These are phyloP conservation scores for Holothuria scabra DNA, from an alignment of 53 echinoderm and acorn worm genomes.

Conservation along the genomic window DNA sequence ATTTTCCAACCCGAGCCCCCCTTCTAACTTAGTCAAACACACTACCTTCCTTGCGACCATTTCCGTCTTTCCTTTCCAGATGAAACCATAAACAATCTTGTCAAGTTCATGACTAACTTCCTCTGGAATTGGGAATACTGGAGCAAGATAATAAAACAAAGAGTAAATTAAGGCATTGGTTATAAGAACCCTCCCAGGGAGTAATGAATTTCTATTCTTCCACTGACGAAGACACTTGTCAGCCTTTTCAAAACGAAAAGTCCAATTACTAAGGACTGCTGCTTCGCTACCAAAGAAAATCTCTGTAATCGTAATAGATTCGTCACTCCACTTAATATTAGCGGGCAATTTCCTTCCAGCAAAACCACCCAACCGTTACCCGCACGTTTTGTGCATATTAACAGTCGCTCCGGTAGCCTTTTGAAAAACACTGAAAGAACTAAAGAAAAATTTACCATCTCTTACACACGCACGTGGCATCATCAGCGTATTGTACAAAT, in stretches of 20 bases:
- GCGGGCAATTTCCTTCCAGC: conserved; percentile 32
- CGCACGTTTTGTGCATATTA: conserved; percentile 37
- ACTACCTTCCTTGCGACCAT: conserved; percentile 11
- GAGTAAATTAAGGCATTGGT: conserved; percentile 26
- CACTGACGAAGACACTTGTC: background rate
- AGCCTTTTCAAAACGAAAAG: background rate
- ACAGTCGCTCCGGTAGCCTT: conserved; percentile 47
- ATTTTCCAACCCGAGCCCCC: conserved; percentile 27
- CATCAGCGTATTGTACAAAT: conserved; percentile 56
- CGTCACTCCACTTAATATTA: conserved; percentile 37
- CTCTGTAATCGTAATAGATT: conserved; percentile 35
- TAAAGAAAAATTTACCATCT: conserved; percentile 35
- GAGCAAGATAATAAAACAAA: conserved; percentile 46
- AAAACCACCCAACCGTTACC: conserved; percentile 39
- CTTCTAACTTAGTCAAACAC: background rate
- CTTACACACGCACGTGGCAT: conserved; percentile 54
- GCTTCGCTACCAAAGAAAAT: conserved; percentile 28
- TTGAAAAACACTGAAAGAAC: conserved; percentile 26
- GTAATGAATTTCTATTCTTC: too few species aligned
- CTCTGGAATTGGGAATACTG: conserved; percentile 13
- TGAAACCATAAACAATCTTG: too few species aligned
- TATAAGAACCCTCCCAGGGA: conserved; percentile 6
- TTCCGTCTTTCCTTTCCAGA: conserved; percentile 50
- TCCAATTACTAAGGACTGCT: background rate
- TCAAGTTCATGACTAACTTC: background rate